Evolutionary conservation across 92 coral and sea anemone species (phyloP), one percentile per base, ranked within the genome.

Genomic region (Virgularia gustaviana): DNA sequence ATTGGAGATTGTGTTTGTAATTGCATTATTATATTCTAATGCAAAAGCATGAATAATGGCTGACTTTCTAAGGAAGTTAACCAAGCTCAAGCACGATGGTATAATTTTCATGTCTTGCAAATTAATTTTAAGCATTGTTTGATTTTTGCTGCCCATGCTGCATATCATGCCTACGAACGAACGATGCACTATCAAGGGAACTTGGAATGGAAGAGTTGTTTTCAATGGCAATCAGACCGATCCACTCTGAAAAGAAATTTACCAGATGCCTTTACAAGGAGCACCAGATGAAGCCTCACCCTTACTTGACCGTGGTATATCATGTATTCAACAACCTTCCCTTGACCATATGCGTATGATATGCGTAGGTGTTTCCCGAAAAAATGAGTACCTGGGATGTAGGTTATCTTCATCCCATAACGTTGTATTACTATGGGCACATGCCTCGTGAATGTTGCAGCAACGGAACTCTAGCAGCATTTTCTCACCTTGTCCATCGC

Each of bases 131-230:
- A 57, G 9, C 31, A 6, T 57, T 7, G 9, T 7, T 11, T 47
- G 55, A 4, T 57, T 57, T 19, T 25, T 24, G 64, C 27, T 63
- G 41, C 15, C 41, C 71, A 63, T 23, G 41, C 71, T 37, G 71
- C 51, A 31, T 63, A 63, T 63, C 41, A 37, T 18, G 37, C 71
- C 16, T 63, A 53, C 41, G n/a, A n/a, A n/a, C n/a, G n/a, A n/a
- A n/a, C n/a, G n/a, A 53, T 37, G 53, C 53, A 16, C 13, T 63
- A 18, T 63, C 28, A 36, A 37, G 27, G 71, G 71, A 18, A 37
- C 53, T 12, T 63, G 71, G 71, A 63, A 63, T 63, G 34, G 53
- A 31, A 63, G 71, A 63, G 71, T 63, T 63, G 71, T 63, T n/a
- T 6, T 57, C 13, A 57, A 57, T 7, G 11, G 0, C 31, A 57